Evolutionary conservation across 92 coral and sea anemone genomes (phyloP).

Genomic region (Paragorgia papillata): DNA sequence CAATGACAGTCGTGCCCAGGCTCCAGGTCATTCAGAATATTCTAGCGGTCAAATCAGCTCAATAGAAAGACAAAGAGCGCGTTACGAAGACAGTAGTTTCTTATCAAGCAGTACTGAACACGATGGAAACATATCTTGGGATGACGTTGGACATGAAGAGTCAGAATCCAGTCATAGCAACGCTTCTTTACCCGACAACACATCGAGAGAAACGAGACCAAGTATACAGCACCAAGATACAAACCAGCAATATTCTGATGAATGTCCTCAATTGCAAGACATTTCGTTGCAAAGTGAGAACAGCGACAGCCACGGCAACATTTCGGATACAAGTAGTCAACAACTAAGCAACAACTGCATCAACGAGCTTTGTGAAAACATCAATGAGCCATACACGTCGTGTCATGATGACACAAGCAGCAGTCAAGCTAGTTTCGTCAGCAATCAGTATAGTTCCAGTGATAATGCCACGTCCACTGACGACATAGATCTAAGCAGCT

Average conservation of each 20-base stretch:
- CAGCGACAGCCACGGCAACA: neutral
- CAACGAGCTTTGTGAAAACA: neutral
- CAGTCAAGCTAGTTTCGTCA: neutral
- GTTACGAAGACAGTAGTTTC: slow-evolving; percentile 20
- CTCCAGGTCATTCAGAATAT: neutral
- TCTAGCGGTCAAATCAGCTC: neutral
- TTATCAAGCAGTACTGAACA: slow-evolving; percentile 25
- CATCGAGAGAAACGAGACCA: neutral
- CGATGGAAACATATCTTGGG: neutral
- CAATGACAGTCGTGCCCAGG: neutral
- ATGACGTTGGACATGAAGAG: neutral
- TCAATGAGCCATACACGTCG: neutral
- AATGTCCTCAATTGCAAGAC: neutral
- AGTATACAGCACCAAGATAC: neutral
- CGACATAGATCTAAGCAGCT: too few species aligned
- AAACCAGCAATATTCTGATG: neutral
- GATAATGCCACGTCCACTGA: neutral
- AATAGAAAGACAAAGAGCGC: neutral
- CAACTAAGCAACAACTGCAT: neutral
- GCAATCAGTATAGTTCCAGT: neutral
- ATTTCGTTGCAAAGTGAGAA: neutral
- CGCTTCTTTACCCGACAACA: neutral
- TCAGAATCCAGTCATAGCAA: neutral
- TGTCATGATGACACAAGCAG: neutral
- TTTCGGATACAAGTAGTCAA: neutral